A percentile compares a stretch with the other conserved stretches of the same genome.
Evolutionary conservation across 2,888 invertebrate species (phyloP).

Genomic region (Mesochorus sp.): DNA sequence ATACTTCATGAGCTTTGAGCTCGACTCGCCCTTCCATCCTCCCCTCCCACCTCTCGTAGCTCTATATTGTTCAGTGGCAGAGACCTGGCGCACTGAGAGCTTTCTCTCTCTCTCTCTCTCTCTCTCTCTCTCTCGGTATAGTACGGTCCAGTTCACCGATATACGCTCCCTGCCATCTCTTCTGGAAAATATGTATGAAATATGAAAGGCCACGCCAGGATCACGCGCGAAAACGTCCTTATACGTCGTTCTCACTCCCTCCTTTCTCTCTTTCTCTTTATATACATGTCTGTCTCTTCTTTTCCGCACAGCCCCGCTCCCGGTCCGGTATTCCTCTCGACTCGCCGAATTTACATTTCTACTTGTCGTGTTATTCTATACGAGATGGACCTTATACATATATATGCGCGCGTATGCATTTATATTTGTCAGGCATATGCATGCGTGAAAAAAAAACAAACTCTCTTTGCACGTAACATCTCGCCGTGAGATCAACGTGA

Average conservation of each 20-base stretch:
- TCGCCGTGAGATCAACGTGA: conserved; percentile 14
- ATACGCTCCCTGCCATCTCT: conserved; percentile 38
- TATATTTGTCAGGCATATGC: too few relatives aligned
- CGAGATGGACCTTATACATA: not conserved
- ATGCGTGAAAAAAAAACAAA: not conserved
- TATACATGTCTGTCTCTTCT: too few relatives aligned
- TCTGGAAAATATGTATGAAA: conserved; percentile 60
- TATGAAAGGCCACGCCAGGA: conserved; percentile 55
- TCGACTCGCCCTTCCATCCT: too few relatives aligned
- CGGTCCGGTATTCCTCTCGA: conserved; percentile 30
- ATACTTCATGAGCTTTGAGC: conserved; percentile 35
- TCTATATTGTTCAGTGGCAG: conserved; percentile 56
- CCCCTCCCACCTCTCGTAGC: conserved; percentile 9
- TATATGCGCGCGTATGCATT: too few relatives aligned
- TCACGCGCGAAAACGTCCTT: conserved; percentile 54
- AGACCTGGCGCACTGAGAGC: conserved; percentile 34
- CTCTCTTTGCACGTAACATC: conserved; percentile 18
- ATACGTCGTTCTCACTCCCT: conserved; percentile 31
- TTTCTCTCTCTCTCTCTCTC: too few relatives aligned
- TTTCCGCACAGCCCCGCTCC: too few relatives aligned
- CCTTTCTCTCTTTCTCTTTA: too few relatives aligned
- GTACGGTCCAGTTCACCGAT: conserved; percentile 46
- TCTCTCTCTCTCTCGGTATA: conserved; percentile 34
- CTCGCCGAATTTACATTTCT: conserved; percentile 56
- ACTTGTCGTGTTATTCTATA: conserved; percentile 29